Evolutionary conservation across 2,113 vertebrate species (phyloP).

Genomic region (Siphamia tubifer): DNA sequence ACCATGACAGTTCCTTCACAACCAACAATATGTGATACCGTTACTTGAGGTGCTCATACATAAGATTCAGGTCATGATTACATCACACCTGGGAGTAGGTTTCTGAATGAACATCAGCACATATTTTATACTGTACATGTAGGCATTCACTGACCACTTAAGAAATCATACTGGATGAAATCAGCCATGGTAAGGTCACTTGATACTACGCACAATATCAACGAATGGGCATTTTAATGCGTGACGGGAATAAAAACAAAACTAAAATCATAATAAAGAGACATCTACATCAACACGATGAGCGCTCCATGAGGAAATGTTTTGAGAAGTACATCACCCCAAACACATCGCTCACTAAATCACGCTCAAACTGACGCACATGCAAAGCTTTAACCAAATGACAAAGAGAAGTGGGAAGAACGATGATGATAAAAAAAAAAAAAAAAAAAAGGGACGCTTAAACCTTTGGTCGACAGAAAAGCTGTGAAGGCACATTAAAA

Average conservation of each 20-base stretch:
- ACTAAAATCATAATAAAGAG: background rate
- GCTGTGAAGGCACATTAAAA: constrained; percentile 72
- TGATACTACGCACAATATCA: constrained; percentile 60
- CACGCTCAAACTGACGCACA: constrained; percentile 40
- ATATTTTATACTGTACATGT: constrained; percentile 42
- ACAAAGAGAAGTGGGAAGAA: constrained; percentile 15
- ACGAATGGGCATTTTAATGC: constrained; percentile 34
- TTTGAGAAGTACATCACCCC: background rate
- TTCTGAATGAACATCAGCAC: constrained; percentile 43
- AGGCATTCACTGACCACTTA: constrained; percentile 49
- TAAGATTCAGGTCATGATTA: constrained; percentile 62
- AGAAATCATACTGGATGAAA: constrained; percentile 42
- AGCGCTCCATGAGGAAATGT: constrained; percentile 33
- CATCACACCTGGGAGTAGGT: constrained; percentile 52
- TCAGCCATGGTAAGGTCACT: constrained; percentile 77
- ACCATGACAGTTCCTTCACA: constrained; percentile 36
- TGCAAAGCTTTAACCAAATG: constrained; percentile 70
- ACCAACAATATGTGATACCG: constrained; percentile 37
- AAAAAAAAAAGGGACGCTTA: background rate
- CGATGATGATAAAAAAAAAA: background rate
- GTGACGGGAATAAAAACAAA: background rate
- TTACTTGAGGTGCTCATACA: constrained; percentile 54
- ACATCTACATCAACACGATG: background rate
- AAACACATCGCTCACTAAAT: constrained; percentile 1
- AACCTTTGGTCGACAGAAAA: constrained; percentile 69